A percentile compares a stretch with the other conserved stretches of the same genome.
These are phyloP conservation scores for Ornithoptera alexandrae DNA, from an alignment of 2,888 invertebrate genomes.

Conservation along the genomic window DNA sequence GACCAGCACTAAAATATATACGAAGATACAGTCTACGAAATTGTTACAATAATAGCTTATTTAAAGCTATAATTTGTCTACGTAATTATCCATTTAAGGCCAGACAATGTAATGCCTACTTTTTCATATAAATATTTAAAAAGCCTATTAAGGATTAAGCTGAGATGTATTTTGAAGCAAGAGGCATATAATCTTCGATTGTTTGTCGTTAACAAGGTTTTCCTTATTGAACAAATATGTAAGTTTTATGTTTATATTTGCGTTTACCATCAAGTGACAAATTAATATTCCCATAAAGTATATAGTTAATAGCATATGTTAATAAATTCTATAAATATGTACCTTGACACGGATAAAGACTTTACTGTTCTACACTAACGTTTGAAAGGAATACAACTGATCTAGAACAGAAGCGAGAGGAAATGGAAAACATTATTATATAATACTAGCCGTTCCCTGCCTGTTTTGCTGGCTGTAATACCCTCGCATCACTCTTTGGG, in stretches of 20 bases:
- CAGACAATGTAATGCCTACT: not conserved
- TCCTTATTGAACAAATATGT: not conserved
- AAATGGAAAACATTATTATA: too few species aligned
- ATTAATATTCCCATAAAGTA: not conserved
- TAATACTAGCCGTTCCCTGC: too few species aligned
- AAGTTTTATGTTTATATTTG: not conserved
- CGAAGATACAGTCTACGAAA: slow-evolving; percentile 9
- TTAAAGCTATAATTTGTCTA: not conserved
- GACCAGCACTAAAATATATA: slow-evolving; percentile 8
- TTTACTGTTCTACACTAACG: too few species aligned
- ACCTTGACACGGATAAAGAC: too few species aligned
- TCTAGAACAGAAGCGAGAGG: too few species aligned
- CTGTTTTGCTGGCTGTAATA: too few species aligned
- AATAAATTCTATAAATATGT: too few species aligned
- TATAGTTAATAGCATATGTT: not conserved
- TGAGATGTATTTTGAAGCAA: not conserved
- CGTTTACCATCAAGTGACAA: not conserved
- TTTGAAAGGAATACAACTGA: too few species aligned
- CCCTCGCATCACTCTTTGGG: too few species aligned
- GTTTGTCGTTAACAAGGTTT: not conserved
- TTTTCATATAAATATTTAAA: too few species aligned
- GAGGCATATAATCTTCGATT: not conserved
- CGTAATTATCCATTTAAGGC: not conserved
- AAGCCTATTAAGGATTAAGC: not conserved
- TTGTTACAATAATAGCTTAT: slow-evolving; percentile 6